Conservation (phyloP, 2,888 invertebrate species). For the Platycnemis pennipes region DNA sequence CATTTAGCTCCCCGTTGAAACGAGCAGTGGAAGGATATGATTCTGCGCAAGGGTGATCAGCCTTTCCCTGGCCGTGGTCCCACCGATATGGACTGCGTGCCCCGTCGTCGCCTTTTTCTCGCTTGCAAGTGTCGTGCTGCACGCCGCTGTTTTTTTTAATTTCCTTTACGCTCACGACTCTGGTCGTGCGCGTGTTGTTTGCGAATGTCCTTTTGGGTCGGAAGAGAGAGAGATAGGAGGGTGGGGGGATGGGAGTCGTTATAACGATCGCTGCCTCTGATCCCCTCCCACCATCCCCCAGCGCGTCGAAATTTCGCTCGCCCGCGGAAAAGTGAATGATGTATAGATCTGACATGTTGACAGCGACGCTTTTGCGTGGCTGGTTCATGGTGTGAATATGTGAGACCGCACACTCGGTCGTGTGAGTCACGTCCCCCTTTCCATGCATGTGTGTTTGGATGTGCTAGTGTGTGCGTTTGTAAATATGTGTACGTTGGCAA, state of each 20-base stretch:
- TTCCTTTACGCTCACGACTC: background rate
- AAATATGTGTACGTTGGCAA: background rate
- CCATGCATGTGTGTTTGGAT: background rate
- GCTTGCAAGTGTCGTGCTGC: background rate
- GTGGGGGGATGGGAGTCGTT: background rate
- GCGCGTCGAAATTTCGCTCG: conserved; percentile 1
- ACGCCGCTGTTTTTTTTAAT: background rate
- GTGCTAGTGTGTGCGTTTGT: background rate
- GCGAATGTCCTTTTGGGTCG: background rate
- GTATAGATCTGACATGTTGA: conserved; percentile 39
- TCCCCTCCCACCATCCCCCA: background rate
- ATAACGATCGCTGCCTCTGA: background rate
- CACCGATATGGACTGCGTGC: background rate
- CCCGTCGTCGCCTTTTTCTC: background rate
- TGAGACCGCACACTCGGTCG: background rate
- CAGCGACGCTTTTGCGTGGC: conserved; percentile 34
- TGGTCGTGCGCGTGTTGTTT: background rate
- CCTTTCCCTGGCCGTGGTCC: background rate
- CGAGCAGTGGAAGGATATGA: background rate
- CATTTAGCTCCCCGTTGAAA: background rate
- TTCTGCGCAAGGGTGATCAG: no score
- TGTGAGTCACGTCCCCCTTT: background rate
- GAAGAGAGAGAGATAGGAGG: background rate
- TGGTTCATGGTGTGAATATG: conserved; percentile 16
- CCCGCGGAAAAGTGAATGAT: conserved; percentile 31